phyloP scores from a whole-genome alignment of 2,888 invertebrate genomes.

The Eupsilia transversa region DNA sequence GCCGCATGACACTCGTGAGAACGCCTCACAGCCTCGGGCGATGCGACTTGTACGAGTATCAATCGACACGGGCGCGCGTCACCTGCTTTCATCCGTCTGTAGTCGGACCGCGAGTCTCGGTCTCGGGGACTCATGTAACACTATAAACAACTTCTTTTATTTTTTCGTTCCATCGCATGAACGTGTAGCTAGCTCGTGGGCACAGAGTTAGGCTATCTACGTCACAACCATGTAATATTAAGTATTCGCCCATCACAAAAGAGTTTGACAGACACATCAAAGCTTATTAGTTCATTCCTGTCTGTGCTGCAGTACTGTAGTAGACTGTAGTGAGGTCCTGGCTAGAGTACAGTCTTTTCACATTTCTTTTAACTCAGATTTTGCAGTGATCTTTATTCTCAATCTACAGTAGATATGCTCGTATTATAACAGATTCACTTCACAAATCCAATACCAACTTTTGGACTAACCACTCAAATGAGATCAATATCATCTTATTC shows the following conservation, averaged over 20 bases:
- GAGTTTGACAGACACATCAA: neutral
- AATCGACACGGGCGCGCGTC: neutral
- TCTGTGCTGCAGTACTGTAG: neutral
- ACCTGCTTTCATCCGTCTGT: neutral
- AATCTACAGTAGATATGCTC: neutral
- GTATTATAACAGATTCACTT: neutral
- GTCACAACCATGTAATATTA: neutral
- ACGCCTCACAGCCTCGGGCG: neutral
- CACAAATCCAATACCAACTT: neutral
- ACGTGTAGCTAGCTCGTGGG: neutral
- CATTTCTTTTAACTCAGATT: too few species aligned
- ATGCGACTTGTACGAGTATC: neutral
- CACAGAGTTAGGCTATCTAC: neutral
- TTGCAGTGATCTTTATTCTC: neutral
- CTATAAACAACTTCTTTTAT: neutral
- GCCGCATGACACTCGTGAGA: neutral
- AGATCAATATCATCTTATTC: constrained; percentile 24
- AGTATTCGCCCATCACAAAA: neutral
- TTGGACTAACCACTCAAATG: neutral
- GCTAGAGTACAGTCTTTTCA: neutral
- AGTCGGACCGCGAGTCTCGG: neutral
- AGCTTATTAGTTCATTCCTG: neutral
- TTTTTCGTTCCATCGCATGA: neutral
- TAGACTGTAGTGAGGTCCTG: neutral
- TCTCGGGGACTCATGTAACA: neutral